Evolutionary conservation across 2,797 vertebrate species (phyloP), one percentile per base, ranked within the genome.

Genomic region (Periparus ater): DNA sequence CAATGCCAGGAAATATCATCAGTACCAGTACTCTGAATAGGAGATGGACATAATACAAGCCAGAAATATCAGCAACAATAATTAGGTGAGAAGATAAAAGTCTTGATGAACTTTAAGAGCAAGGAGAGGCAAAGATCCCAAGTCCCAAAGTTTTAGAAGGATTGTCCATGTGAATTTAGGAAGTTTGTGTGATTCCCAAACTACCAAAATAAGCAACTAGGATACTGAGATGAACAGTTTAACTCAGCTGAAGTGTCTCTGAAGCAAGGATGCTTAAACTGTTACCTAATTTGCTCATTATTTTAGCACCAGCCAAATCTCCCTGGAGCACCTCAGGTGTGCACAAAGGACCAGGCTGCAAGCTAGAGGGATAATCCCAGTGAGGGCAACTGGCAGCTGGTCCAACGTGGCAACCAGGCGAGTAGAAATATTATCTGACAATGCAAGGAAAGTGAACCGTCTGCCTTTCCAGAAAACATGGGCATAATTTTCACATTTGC

Each of bases 241-340:
- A 84, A 76, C 22, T 57, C 0, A 0, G 42, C 30, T 71, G 1
- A 53, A 55, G 13, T 11, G 17, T 13, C n/a, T 51, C 70, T 47
- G 73, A 68, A 96, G 60, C 17, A 68, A 54, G 10, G 47, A 78
- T 55, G 36, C 10, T 48, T 62, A 50, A 83, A 76, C 42, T 26
- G 9, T 54, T 63, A 74, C 30, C 20, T 53, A 67, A 29, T 22
- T 73, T 63, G 32, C 40, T 22, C 17, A 3, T 4, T 42, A 55
- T 45, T 88, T 76, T 32, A 72, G 61, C 42, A 83, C 82, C 68
- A 67, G 47, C 29, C 32, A 40, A 11, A 79, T n/a, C 21, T 74
- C 75, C 47, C 50, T 61, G 47, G 68, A 77, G 78, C 50, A 73
- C n/a, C 72, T 88, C 87, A 92, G 89, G 73, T 89, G 53, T 13